Base-by-base conservation (phyloP, 2,888 invertebrate species). In the Paralinhomoeus sp. region DNA sequence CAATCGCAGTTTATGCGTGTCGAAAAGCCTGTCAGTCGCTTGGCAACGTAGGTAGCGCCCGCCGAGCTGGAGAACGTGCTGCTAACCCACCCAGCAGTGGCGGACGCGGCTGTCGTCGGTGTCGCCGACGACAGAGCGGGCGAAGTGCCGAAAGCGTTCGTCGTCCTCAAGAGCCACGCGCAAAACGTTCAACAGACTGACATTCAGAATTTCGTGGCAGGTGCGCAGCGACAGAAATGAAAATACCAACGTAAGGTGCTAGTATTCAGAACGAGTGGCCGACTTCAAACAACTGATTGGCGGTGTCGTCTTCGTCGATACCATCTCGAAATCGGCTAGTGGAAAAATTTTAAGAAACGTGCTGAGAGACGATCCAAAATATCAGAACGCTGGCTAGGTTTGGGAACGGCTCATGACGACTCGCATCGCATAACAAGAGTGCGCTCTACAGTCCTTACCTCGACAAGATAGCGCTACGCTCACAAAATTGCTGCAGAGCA, bases 41-140 rank as follows among this genome's bases (percentile, higher is more conserved):
- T 9, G 3, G 13, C 24, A n/a, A 31, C 18, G 24, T 34, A 77
- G 73, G 82, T 83, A 7, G 74, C 82, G 0, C 83, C 82, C 3
- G 80, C 82, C 1, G 83, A 83, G 65, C 63, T 85, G 42, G 85
- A 85, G 64, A 75, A 75, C 15, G 56, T 83, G 39, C 62, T 84
- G 38, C 64, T 80, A 42, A 72, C 72, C 31, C 73, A 78, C 65
- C 67, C 72, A 1, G 72, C 71, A 45, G 73, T 84, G 37, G 71
- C 72, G 44, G 81, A 83, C 58, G 76, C 72, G 17, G 82, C 77
- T 31, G 83, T 84, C 34, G 72, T 81, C 54, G 83, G 81, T 21
- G 61, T 73, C 43, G 75, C 78, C 0, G 72, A 81, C 62, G 67
- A 57, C 20, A 45, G 50, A 18, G 57, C 57, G 3, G 66, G 65